phyloP scores from a whole-genome alignment of 30 jellyfish, hydroid and myxozoan genomes.

The Turritopsis dohrnii region DNA sequence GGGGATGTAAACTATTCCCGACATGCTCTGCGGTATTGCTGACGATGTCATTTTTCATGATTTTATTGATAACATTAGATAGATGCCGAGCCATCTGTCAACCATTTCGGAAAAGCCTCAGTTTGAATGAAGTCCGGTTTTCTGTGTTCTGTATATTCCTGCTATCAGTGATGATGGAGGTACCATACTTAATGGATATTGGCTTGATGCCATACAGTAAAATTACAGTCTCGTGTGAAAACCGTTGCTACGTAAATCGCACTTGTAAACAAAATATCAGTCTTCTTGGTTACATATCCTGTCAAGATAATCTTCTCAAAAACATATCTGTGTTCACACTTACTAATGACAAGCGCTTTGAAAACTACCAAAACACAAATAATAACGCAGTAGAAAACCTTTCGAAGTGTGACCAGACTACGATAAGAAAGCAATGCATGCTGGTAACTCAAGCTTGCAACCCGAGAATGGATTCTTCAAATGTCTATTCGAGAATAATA shows the following conservation, averaged over 20 bases:
- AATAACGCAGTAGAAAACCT: neutral
- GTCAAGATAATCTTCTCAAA: neutral
- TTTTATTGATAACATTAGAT: neutral
- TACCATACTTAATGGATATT: neutral
- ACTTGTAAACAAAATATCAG: neutral
- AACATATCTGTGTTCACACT: neutral
- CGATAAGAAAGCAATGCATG: neutral
- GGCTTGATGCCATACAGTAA: neutral
- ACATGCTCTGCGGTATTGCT: neutral
- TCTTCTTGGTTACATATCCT: neutral
- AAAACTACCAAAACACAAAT: neutral
- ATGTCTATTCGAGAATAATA: slow-evolving; percentile 31
- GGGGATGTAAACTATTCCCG: neutral
- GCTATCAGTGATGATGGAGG: neutral
- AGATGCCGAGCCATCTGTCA: neutral
- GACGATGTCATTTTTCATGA: neutral
- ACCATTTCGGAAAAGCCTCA: neutral
- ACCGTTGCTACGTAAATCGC: neutral
- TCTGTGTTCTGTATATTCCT: neutral
- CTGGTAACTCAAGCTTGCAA: neutral
- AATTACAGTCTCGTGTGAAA: neutral
- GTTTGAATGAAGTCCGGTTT: neutral
- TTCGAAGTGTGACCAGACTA: neutral
- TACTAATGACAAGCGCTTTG: neutral
- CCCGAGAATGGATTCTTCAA: neutral